Conservation (phyloP, 1,140 invertebrate species). For the Mya arenaria region DNA sequence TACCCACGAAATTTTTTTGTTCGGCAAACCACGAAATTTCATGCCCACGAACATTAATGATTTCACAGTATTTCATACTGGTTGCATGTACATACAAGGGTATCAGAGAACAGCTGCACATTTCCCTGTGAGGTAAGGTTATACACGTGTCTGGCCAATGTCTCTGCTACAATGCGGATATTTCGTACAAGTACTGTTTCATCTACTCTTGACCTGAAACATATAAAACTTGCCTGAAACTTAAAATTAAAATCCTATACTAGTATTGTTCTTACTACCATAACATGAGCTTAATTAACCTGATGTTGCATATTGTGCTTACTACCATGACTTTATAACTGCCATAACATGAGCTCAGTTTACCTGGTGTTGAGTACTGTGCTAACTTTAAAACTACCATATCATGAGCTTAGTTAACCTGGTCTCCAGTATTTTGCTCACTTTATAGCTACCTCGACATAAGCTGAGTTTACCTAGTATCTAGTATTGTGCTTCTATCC, state of each 20-base stretch:
- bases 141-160: conserved; percentile 92
- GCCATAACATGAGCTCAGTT: neutral
- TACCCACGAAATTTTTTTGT: too few relatives aligned
- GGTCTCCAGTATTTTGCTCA: too few relatives aligned
- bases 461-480: conserved; percentile 76
- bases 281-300: too few relatives aligned
- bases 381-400: neutral
- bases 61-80: too few relatives aligned
- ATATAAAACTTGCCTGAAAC: too few relatives aligned
- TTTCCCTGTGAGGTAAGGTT: conserved; percentile 85
- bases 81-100: conserved; percentile 85
- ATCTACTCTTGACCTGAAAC: conserved; percentile 82
- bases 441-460: neutral
- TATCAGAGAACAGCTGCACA: conserved; percentile 85
- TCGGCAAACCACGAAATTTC: too few relatives aligned
- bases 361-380: neutral
- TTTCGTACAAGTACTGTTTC: conserved; percentile 86
- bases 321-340: too few relatives aligned
- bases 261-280: too few relatives aligned
- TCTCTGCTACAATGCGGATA: conserved; percentile 90
- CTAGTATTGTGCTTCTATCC: conserved; percentile 79
- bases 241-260: too few relatives aligned
- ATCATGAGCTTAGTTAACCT: too few relatives aligned
- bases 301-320: too few relatives aligned
- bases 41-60: too few relatives aligned